Conservation (phyloP, 2,113 vertebrate species). For the Phasianus colchicus region DNA sequence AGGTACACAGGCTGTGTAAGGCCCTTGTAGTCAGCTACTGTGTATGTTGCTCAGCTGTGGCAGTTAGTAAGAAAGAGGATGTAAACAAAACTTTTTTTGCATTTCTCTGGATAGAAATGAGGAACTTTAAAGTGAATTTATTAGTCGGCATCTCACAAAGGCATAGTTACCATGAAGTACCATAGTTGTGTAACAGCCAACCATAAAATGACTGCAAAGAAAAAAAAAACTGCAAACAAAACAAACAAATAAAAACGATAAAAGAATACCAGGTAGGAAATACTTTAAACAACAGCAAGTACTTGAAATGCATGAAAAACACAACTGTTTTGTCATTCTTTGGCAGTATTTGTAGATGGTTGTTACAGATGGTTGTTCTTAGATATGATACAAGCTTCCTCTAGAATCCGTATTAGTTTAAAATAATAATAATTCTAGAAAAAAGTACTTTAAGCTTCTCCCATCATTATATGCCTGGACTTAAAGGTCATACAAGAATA, state of each 20-base stretch:
- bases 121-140: not conserved
- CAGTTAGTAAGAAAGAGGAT: not conserved
- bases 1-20: not conserved
- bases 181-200: not conserved
- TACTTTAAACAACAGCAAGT: not conserved
- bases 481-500: not conserved
- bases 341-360: not conserved
- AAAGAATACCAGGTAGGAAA: not conserved
- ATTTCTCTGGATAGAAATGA: not conserved
- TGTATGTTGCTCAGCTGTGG: not conserved
- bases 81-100: not conserved
- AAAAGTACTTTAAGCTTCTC: not conserved
- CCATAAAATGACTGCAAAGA: not conserved
- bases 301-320: not conserved
- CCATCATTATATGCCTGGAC: not conserved
- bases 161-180: not conserved
- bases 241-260: accelerated
- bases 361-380: not conserved
- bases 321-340: not conserved
- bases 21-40: not conserved
- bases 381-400: not conserved
- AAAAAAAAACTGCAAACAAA: not conserved
- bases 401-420: not conserved
- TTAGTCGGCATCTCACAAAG: not conserved
- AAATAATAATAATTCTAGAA: not conserved